phyloP scores from a whole-genome alignment of 2,113 vertebrate species.

The Mormoops blainvillei region DNA sequence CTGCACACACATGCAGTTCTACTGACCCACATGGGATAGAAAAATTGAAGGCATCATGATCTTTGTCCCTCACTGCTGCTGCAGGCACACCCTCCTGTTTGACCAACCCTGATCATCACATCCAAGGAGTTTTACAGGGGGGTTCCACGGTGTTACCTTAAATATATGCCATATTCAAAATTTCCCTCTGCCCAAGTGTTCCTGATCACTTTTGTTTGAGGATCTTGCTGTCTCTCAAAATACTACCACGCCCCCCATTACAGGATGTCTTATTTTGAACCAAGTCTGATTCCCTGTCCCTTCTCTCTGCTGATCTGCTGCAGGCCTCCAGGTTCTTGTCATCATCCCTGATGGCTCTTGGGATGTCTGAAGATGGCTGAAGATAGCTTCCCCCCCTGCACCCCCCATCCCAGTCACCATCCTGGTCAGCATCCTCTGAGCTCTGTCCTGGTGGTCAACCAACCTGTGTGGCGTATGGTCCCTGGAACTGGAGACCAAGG shows the following conservation, averaged over 20 bases:
- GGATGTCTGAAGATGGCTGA: neutral
- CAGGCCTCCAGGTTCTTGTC: neutral
- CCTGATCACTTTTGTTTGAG: neutral
- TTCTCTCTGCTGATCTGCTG: neutral
- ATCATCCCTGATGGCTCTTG: neutral
- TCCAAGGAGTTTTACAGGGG: too few relatives aligned
- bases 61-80: rapidly evolving
- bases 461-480: rapidly evolving
- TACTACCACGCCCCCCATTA: neutral
- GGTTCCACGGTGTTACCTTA: neutral
- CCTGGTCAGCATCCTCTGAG: neutral
- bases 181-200: neutral
- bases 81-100: neutral
- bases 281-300: neutral
- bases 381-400: neutral
- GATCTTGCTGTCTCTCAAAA: neutral
- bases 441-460: neutral
- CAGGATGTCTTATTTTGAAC: neutral
- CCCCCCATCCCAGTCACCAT: too few relatives aligned
- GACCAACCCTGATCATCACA: neutral
- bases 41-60: neutral
- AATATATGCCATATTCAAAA: too few relatives aligned
- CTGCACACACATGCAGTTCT: too few relatives aligned
- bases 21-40: neutral
- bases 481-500: neutral